phyloP scores from a whole-genome alignment of 2,888 invertebrate genomes.

The Torymus tubicola region DNA sequence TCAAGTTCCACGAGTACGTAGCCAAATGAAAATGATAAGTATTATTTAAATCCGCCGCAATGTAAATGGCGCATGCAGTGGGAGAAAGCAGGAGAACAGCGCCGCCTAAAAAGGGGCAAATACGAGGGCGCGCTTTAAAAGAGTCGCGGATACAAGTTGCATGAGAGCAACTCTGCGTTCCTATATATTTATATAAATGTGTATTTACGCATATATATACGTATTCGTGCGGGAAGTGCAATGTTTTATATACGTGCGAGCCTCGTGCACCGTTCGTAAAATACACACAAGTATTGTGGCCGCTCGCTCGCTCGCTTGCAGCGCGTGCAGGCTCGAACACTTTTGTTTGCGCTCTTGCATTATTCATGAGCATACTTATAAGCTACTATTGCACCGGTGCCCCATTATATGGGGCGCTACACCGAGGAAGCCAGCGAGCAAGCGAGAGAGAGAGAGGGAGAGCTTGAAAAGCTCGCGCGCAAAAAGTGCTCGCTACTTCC shows the following conservation, averaged over 20 bases:
- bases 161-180: background rate
- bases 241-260: slow-evolving; percentile 35
- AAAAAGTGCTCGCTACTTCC: slow-evolving; percentile 1
- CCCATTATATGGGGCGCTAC: slow-evolving; percentile 32
- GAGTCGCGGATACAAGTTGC: background rate
- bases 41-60: slow-evolving; percentile 64
- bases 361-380: slow-evolving; percentile 74
- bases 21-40: slow-evolving; percentile 64
- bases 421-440: background rate
- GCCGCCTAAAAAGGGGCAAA: background rate
- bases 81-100: background rate
- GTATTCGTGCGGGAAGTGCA: background rate
- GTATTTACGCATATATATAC: slow-evolving; percentile 7
- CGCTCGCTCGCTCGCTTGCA: background rate
- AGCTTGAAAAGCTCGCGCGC: slow-evolving; percentile 12
- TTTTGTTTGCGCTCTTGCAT: slow-evolving; percentile 71
- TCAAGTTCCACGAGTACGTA: slow-evolving; percentile 35
- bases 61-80: slow-evolving; percentile 37
- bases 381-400: slow-evolving; percentile 66
- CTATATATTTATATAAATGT: background rate
- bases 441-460: background rate
- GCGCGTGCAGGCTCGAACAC: slow-evolving; percentile 58
- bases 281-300: slow-evolving; percentile 67
- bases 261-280: slow-evolving; percentile 63
- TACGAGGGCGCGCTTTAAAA: background rate